Base-by-base conservation (phyloP, 2,888 invertebrate genomes). In the Sialis lutaria region DNA sequence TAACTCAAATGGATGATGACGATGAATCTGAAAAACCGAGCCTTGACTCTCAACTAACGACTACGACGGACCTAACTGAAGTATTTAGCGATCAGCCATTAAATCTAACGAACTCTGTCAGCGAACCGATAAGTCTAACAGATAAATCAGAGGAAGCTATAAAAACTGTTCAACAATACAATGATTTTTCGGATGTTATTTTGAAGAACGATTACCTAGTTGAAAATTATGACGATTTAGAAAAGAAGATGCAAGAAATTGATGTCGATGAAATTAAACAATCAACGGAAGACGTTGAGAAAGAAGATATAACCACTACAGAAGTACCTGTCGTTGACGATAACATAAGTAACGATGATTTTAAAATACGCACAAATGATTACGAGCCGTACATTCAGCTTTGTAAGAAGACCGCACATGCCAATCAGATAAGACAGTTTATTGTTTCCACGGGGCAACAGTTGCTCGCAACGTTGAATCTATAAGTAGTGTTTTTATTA, bases 361-460 rank as follows among this genome's bases (percentile, higher is more conserved):
- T 22, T 22, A 22, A 22, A 22, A 22, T 22, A 22, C 22, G 22
- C 22, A 22, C 22, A 22, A 22, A 22, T 22, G 22, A 22, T 22
- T 67, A 66, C 50, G 65, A 64, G 37, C 64, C 62, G 5, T 70
- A 68, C 53, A 58, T 70, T n/a, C 59, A 60, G 35, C 63, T 66
- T 34, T 70, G 70, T 41, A 74, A 73, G 47, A 72, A 74, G 50
- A 72, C 73, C 35, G 73, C 73, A 56, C 74, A 76, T 48, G 75
- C 76, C 22, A 72, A 75, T 55, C 74, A 76, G 50, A 65, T 77
- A 45, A 68, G 70, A 51, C 69, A 73, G 40, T 69, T 77, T 62
- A 73, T 76, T 42, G 71, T 72, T 53, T 70, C 72, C 6, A 76
- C 75, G 33, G 75, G 75, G 41, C 72, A 73, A 50, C 75, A 75